Base-by-base conservation (phyloP, 1,140 invertebrate species). In the Calosoma granatense region DNA sequence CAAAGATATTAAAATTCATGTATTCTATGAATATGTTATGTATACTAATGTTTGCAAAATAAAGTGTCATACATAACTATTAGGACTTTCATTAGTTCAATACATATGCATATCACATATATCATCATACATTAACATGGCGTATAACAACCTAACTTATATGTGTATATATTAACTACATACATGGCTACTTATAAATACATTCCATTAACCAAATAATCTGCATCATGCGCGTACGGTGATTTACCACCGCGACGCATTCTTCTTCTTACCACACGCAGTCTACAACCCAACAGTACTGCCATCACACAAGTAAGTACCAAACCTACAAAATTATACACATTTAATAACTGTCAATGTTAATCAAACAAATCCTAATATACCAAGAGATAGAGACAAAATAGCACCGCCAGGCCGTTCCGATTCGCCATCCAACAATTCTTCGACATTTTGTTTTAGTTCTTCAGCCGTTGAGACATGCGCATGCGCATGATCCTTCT, bases 201-300 rank as follows among this genome's bases (percentile, higher is more conserved):
- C 93, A 97, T 96, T 66, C 94, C 94, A 75, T 97, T 97, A 59
- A 97, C 93, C 57, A 97, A 79, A 75, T 94, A 97, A 77, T 97
- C 94, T 1, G 92, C 90, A 73, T 97, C 94, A 70, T 96, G 92
- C 1, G 91, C 88, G 65, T 90, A 90, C n/a, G 86, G 80, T 51
- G 86, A 83, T 69, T 92, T 86, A 14, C 90, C 86, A 61, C 86
- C 77, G 55, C 89, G 80, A 59, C 87, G 76, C 56, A 87, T 78
- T 61, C 89, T 77, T 62, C 85, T 78, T 59, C 83, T 77, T 2
- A 84, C 80, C 52, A 93, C 84, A 59, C 84, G 81, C 64, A 92
- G 76, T 26, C 92, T 78, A 70, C 91, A 96, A 4, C 83, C 88
- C 60, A 93, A 84, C 60, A 96, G 74, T 9, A 89, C 79, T 20